Conservation (phyloP, 2,888 invertebrate species). For the Timandra comae region DNA sequence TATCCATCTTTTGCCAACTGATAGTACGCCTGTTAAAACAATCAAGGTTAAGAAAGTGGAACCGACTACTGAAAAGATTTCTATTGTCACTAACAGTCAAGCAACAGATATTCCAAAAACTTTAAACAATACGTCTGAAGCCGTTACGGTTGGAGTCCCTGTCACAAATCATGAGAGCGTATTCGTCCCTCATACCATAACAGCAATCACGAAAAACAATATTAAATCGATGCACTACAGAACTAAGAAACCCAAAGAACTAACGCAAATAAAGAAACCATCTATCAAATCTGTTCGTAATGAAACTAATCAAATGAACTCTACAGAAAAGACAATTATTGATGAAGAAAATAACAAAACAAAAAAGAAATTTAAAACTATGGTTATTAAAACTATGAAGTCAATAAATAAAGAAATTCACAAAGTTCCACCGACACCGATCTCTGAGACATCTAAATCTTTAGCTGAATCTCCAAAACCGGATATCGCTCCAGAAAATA, state of each 20-base stretch:
- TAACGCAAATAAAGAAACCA: constrained; percentile 60
- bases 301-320: constrained; percentile 23
- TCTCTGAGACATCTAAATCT: constrained; percentile 69
- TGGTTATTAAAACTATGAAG: constrained; percentile 48
- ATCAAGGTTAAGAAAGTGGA: too few species aligned
- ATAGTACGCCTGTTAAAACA: too few species aligned
- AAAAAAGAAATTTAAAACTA: constrained; percentile 37
- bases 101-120: too few species aligned
- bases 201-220: constrained; percentile 60
- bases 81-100: too few species aligned
- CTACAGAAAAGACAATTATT: constrained; percentile 26
- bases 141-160: too few species aligned
- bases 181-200: constrained; percentile 44
- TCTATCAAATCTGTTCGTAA: constrained; percentile 26
- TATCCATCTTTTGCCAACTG: constrained; percentile 2
- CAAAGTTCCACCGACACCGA: constrained; percentile 62
- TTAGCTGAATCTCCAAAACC: constrained; percentile 41
- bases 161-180: too few species aligned
- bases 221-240: constrained; percentile 59
- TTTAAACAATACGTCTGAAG: too few species aligned
- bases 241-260: constrained; percentile 60
- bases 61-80: too few species aligned
- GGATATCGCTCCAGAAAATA: constrained; percentile 66
- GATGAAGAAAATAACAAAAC: constrained; percentile 41
- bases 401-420: constrained; percentile 73